These are phyloP conservation scores for Austrolebias charrua DNA, from an alignment of 2,797 vertebrate genomes.

Conservation along the genomic window DNA sequence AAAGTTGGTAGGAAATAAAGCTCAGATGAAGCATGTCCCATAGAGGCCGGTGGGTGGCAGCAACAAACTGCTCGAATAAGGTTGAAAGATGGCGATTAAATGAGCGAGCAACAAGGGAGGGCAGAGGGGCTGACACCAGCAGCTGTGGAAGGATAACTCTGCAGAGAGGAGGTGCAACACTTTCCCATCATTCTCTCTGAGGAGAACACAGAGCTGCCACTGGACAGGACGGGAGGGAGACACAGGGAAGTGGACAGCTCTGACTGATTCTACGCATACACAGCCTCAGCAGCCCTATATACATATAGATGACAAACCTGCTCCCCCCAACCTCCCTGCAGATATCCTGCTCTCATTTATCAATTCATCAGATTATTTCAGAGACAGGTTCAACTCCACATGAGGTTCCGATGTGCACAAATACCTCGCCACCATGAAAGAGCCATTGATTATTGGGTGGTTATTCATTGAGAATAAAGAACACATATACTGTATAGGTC, in stretches of 20 bases:
- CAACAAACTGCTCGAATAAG: constrained; percentile 50
- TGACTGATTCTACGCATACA: constrained; percentile 39
- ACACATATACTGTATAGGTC: too few species aligned
- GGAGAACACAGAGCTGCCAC: constrained; percentile 73
- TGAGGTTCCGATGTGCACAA: constrained; percentile 49
- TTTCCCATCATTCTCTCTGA: constrained; percentile 71
- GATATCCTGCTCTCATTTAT: constrained; percentile 45
- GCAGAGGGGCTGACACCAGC: constrained; percentile 75
- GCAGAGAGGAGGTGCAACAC: constrained; percentile 84
- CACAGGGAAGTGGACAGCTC: constrained; percentile 38
- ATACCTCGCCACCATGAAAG: constrained; percentile 50
- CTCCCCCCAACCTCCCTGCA: constrained; percentile 45
- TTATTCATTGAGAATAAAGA: constrained; percentile 55
- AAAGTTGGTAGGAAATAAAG: background rate
- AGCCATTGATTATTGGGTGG: constrained; percentile 24
- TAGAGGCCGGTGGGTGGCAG: constrained; percentile 73
- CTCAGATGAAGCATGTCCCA: constrained; percentile 24
- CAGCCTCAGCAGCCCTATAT: constrained; percentile 26
- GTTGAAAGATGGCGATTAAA: constrained; percentile 13
- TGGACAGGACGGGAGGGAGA: constrained; percentile 56
- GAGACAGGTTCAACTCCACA: constrained; percentile 49
- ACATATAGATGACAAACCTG: constrained; percentile 43
- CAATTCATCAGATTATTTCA: constrained; percentile 52
- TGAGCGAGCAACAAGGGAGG: constrained; percentile 56
- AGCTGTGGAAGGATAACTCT: constrained; percentile 75